Evolutionary conservation across 1,140 invertebrate species (phyloP).

Genomic region (Vanessa atalanta): DNA sequence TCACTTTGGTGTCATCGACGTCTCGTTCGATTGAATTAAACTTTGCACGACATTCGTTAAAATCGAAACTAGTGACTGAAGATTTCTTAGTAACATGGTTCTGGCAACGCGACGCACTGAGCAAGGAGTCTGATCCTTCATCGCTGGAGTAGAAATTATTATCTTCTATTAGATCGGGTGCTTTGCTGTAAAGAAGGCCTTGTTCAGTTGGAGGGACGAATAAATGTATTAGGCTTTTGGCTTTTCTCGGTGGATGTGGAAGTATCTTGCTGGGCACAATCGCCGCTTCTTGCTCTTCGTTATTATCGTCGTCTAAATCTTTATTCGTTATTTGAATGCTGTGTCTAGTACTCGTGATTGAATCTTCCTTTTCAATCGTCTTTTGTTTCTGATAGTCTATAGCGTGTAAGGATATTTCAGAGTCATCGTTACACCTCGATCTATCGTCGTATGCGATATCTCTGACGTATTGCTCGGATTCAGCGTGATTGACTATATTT

Average conservation of each 20-base stretch:
- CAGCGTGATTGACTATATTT: constrained; percentile 92
- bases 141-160: constrained; percentile 81
- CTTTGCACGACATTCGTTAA: constrained; percentile 77
- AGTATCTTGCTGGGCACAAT: constrained; percentile 84
- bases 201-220: constrained; percentile 77
- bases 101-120: constrained; percentile 84
- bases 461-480: constrained; percentile 84
- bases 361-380: constrained; percentile 76
- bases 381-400: constrained; percentile 61
- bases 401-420: constrained; percentile 62
- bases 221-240: constrained; percentile 82
- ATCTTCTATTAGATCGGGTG: constrained; percentile 85
- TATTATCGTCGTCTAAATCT: constrained; percentile 54
- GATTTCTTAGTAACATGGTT: constrained; percentile 65
- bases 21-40: constrained; percentile 79
- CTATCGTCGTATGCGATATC: constrained; percentile 72
- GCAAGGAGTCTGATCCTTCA: constrained; percentile 86
- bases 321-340: constrained; percentile 76
- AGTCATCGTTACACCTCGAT: constrained; percentile 68
- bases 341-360: constrained; percentile 76
- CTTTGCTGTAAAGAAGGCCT: constrained; percentile 74
- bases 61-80: constrained; percentile 64
- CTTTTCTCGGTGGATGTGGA: constrained; percentile 83
- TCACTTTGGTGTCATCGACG: constrained; percentile 69
- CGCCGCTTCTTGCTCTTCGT: constrained; percentile 78